Evolutionary conservation across 2,113 vertebrate genomes (phyloP), one percentile per base, ranked within the genome.

Genomic region (Lepidothrix coronata): DNA sequence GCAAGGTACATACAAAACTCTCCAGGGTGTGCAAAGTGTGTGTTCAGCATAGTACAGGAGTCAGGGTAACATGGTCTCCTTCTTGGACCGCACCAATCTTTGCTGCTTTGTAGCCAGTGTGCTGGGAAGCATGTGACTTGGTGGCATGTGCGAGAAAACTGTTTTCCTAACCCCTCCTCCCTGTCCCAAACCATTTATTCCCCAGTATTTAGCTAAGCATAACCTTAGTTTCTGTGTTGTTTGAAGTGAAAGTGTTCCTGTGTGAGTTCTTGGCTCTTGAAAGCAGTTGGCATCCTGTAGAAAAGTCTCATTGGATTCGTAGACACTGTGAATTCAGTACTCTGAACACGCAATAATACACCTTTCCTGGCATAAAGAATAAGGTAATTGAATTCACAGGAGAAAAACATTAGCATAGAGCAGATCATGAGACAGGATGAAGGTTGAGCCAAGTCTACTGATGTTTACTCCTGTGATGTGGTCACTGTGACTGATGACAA

Each of bases 51-150:
- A 18, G 18, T 43, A 11, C 28, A 24, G 39, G 17, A 61, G 5
- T 46, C 0, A 0, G 30, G 39, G 10, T 66, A 30, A 24, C 4
- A 1, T 8, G 23, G 23, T 51, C 4, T 68, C 4, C 8, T 22
- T 2, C 8, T 9, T 63, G 63, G 72, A 81, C 33, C 7, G 9
- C 16, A 5, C 11, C 30, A 31, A 1, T 48, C 41, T 76, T 55
- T 33, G 24, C 86, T 81, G 39, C 33, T n/a, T 67, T 84, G 67
- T 22, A 61, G 41, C 14, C 7, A 55, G 8, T 54, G 15, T 39
- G 25, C 46, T 58, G 44, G 33, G 28, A 55, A 14, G 30, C 1
- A 4, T 37, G 14, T 76, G 27, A 61, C 37, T 46, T 67, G 17
- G 21, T 41, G 44, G 14, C 9, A 21, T 1, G 4, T 41, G 31